Conservation (phyloP, 23 tunicate species). For the Trididemnum miniatum region DNA sequence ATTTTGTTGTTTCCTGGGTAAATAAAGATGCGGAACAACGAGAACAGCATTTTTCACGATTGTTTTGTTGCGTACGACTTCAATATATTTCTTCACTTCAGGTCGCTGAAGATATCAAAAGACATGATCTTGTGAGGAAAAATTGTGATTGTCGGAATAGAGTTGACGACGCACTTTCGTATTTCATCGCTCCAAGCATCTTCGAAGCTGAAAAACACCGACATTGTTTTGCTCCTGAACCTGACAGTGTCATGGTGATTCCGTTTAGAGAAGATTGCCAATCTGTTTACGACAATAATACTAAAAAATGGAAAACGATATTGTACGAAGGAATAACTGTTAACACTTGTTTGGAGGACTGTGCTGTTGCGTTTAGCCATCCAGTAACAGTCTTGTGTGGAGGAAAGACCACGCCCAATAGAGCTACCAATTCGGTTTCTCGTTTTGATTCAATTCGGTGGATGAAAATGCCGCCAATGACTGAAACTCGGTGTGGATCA, state of each 20-base stretch:
- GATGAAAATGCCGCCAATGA: background rate
- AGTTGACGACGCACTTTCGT: background rate
- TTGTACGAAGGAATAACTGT: background rate
- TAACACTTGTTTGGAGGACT: background rate
- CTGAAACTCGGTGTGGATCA: background rate
- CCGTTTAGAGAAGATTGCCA: background rate
- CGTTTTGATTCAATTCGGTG: background rate
- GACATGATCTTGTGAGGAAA: background rate
- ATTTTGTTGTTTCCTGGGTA: background rate
- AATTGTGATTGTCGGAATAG: background rate
- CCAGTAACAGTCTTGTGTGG: background rate
- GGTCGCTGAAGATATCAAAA: background rate
- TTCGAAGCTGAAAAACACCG: background rate
- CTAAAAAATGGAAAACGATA: background rate
- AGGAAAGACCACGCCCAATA: background rate
- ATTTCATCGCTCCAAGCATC: background rate
- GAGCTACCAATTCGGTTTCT: background rate
- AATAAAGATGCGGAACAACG: background rate
- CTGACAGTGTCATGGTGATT: background rate
- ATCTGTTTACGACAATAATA: background rate
- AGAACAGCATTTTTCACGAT: background rate
- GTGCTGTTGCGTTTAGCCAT: background rate
- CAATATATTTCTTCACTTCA: background rate
- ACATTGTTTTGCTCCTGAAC: background rate
- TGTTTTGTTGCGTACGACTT: background rate